Evolutionary conservation across 2,113 vertebrate genomes (phyloP).

Genomic region (Pseudorasbora parva): DNA sequence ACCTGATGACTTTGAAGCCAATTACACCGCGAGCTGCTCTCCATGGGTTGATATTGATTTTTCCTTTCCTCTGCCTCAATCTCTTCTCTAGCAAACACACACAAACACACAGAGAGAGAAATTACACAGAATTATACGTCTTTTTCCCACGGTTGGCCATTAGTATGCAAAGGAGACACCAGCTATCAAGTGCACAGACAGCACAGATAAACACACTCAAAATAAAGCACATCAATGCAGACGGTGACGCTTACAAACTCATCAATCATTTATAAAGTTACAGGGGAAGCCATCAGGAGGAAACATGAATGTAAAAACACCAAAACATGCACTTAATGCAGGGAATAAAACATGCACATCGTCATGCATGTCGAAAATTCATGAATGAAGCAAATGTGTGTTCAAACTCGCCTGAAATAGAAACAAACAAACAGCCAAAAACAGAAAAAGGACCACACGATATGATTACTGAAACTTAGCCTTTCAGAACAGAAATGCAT

Average conservation of each 20-base stretch:
- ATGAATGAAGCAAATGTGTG: too few species aligned
- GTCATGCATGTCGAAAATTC: neutral
- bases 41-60: conserved; percentile 41
- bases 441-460: too few species aligned
- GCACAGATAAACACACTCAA: neutral
- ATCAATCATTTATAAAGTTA: neutral
- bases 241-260: neutral
- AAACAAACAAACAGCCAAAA: too few species aligned
- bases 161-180: conserved; percentile 9
- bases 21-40: conserved; percentile 44
- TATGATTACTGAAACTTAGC: too few species aligned
- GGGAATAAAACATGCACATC: neutral
- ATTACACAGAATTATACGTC: neutral
- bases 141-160: conserved; percentile 43
- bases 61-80: neutral
- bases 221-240: neutral
- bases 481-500: too few species aligned
- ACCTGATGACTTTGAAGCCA: conserved; percentile 55
- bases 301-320: neutral
- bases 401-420: too few species aligned
- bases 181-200: neutral
- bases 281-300: neutral
- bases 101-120: neutral
- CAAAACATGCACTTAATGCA: neutral
- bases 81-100: neutral